Base-by-base conservation (phyloP, 1,140 invertebrate genomes). In the Scylla paramamosain region DNA sequence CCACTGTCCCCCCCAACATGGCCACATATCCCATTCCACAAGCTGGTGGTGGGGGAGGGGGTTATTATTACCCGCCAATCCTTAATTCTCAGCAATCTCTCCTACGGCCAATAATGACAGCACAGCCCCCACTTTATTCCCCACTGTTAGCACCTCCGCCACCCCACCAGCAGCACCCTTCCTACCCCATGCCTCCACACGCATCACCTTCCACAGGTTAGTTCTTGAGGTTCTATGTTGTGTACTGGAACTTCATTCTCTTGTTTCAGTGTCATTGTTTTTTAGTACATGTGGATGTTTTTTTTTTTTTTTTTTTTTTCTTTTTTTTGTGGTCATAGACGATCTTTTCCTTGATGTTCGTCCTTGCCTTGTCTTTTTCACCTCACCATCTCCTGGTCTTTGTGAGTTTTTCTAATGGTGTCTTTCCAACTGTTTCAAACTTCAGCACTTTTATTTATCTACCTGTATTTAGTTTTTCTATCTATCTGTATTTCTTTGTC, bases 171-270 rank as follows among this genome's bases (percentile, higher is more conserved):
- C 67, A 95, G 89, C 95, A 95, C 39, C 95, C 94, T 39, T 91
- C 95, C 7, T 95, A 95, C 77, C 89, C 95, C 14, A 92, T 95
- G 48, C 95, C 95, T 59, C 95, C 95, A 84, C 95, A 94, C 92
- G 67, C 95, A 28, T 95, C 95, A 28, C 95, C 95, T 16, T 95
- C 95, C n/a, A 88, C 95, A 92, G 93, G 95, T 95, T 67, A 92
- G 93, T 59, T 12, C 10, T 20, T 59, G 1, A 39, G 39, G 39
- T 39, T 39, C 39, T 39, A 6, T 39, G 39, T 39, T 39, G 48
- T 88, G 46, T 32, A 7, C 31, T 90, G 16, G 25, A 8, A 12
- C 0, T 31, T 92, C 77, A 4, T 52, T 67, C 14, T 92, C 45
- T 92, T 45, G 25, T 14, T 83, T 77, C 14, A 31, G 14, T 93